phyloP scores from a whole-genome alignment of 2,797 vertebrate species.

The Lepus townsendii region DNA sequence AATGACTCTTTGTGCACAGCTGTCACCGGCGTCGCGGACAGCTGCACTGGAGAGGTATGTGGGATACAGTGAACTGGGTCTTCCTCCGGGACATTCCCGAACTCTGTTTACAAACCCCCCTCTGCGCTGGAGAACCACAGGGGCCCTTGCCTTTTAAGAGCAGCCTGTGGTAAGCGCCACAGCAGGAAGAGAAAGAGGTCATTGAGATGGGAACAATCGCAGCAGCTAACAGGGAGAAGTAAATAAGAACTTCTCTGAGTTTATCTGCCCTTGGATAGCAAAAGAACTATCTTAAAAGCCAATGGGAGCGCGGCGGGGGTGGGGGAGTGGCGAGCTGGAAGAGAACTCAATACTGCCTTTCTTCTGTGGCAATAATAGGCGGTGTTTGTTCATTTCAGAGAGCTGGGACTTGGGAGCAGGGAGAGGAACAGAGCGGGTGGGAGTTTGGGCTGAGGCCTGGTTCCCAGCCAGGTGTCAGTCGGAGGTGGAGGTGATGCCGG shows the following conservation, averaged over 20 bases:
- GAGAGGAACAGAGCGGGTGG: not conserved
- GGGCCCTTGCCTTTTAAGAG: slow-evolving; percentile 9
- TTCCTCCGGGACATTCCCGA: slow-evolving; percentile 17
- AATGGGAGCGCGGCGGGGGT: not conserved
- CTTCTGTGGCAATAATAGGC: not conserved
- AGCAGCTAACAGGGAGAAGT: slow-evolving; percentile 27
- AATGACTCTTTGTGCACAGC: not conserved
- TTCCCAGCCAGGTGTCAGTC: slow-evolving; percentile 6
- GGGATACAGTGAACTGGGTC: not conserved
- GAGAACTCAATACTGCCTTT: slow-evolving; percentile 13
- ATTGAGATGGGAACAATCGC: slow-evolving; percentile 49
- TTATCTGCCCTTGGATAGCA: slow-evolving; percentile 44
- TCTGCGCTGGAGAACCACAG: fast-evolving
- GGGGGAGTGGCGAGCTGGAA: not conserved
- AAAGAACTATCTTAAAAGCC: slow-evolving; percentile 20
- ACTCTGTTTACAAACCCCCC: not conserved
- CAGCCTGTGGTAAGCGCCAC: slow-evolving; percentile 39
- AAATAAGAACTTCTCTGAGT: not conserved
- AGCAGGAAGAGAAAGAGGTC: slow-evolving; percentile 64
- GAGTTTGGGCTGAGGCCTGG: not conserved
- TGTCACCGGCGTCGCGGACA: not conserved
- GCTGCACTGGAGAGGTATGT: not conserved
- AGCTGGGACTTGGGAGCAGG: not conserved
- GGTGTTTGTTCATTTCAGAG: slow-evolving; percentile 42
- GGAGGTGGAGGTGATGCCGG: not conserved